Conservation (phyloP, 2,113 vertebrate species). For the Phoxinus phoxinus region DNA sequence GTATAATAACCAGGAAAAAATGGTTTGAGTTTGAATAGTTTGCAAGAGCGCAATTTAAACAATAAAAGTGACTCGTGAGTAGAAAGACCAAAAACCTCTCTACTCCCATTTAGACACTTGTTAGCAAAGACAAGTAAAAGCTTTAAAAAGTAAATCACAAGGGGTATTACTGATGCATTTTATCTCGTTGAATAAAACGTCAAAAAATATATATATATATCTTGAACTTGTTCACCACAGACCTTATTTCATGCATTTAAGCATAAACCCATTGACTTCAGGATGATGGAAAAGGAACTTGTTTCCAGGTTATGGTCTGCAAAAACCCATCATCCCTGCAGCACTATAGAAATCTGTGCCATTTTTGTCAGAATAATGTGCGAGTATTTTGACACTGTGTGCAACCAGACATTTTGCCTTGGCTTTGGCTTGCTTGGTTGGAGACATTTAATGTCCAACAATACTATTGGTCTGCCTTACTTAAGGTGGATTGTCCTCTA, state of each 20-base stretch:
- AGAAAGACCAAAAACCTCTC: neutral
- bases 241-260: neutral
- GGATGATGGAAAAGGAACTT: neutral
- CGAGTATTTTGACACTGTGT: neutral
- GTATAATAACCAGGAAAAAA: no score
- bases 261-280: neutral
- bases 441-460: no score
- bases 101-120: neutral
- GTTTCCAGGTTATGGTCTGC: neutral
- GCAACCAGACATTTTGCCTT: neutral
- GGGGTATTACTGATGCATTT: no score
- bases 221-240: no score
- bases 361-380: neutral
- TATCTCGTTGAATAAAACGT: no score
- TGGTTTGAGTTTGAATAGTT: neutral
- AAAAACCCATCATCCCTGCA: neutral
- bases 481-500: no score
- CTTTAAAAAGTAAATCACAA: no score
- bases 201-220: no score
- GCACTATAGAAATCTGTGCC: neutral
- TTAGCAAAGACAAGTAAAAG: no score
- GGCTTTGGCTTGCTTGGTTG: no score
- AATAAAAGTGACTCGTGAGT: neutral
- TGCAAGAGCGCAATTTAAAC: neutral
- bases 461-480: no score